Evolutionary conservation across 2,888 invertebrate genomes (phyloP).

Genomic region (Eubasilissa splendida): DNA sequence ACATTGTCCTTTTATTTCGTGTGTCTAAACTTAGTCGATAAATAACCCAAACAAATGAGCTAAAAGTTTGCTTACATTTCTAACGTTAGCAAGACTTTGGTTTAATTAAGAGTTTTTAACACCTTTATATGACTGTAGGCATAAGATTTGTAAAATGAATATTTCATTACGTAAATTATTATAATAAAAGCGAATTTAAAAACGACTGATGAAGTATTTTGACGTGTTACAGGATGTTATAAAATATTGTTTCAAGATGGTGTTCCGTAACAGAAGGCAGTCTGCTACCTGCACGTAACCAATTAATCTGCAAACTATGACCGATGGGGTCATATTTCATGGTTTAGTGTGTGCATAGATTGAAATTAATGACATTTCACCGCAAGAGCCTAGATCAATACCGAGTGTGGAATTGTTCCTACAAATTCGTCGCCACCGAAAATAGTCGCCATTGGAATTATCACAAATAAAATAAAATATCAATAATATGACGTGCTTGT

Average conservation of each 20-base stretch:
- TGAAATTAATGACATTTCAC: slow-evolving; percentile 28
- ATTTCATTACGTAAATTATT: too few relatives aligned
- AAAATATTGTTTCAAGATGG: not conserved
- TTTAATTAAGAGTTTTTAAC: too few relatives aligned
- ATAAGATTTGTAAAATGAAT: too few relatives aligned
- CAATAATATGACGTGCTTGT: not conserved
- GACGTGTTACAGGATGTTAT: too few relatives aligned
- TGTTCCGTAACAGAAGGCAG: slow-evolving; percentile 7
- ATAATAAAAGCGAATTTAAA: too few relatives aligned
- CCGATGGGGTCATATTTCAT: slow-evolving; percentile 41
- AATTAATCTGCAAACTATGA: slow-evolving; percentile 44
- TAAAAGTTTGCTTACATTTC: too few relatives aligned
- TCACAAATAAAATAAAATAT: too few relatives aligned
- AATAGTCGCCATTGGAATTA: too few relatives aligned
- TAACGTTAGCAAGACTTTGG: too few relatives aligned
- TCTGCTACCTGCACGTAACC: slow-evolving; percentile 30
- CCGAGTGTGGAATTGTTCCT: not conserved
- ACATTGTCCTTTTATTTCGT: slow-evolving; percentile 26
- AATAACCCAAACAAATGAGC: not conserved
- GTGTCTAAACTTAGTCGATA: not conserved
- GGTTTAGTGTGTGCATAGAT: slow-evolving; percentile 8
- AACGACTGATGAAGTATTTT: too few relatives aligned
- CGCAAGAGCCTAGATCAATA: slow-evolving; percentile 5
- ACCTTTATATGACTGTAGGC: too few relatives aligned
- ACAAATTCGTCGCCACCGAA: not conserved